Base-by-base conservation (phyloP, 2,888 invertebrate genomes). In the Mimumesa dahlbomi region DNA sequence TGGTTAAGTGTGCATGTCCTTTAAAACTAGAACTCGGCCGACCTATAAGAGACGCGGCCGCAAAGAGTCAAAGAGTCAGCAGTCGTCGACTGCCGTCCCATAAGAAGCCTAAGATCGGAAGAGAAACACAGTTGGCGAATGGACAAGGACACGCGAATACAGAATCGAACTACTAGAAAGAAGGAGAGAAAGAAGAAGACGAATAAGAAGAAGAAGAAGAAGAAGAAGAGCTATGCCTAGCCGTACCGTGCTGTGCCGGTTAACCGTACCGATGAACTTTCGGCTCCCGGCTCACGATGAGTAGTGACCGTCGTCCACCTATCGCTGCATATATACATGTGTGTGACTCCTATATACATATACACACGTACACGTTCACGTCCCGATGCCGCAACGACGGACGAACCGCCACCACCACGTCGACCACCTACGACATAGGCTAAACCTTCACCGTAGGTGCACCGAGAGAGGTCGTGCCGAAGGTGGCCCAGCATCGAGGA, bases 301-400 rank as follows among this genome's bases (percentile, higher is more conserved):
- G 61, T 75, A 78, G 85, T 88, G 88, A 87, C 87, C 87, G 84
- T 69, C 84, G 87, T 88, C 88, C 87, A 84, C 84, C 85, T 78
- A 83, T 79, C 79, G 74, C 66, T 77, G 76, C 74, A 72, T 72
- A 50, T 42, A 31, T 14, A 34, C 38, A 25, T 52, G 25, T 31
- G 43, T 29, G 38, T 29, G 16, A 14, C 31, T n/a, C n/a, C n/a
- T n/a, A n/a, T n/a, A n/a, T n/a, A n/a, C n/a, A n/a, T n/a, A n/a
- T 42, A 63, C 42, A 49, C 9, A 25, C 34, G n/a, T 1, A 7
- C 54, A 22, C 19, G 13, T 6, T 16, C 19, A 34, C 6, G 29
- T 9, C 29, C 9, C 29, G 29, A 25, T 25, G 25, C 57, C n/a
- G 45, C 65, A 49, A 40, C 18, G 52, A 65, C 42, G 40, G 11